These are phyloP conservation scores for Tiliqua scincoides DNA, from an alignment of 2,113 vertebrate genomes.

Conservation along the genomic window DNA sequence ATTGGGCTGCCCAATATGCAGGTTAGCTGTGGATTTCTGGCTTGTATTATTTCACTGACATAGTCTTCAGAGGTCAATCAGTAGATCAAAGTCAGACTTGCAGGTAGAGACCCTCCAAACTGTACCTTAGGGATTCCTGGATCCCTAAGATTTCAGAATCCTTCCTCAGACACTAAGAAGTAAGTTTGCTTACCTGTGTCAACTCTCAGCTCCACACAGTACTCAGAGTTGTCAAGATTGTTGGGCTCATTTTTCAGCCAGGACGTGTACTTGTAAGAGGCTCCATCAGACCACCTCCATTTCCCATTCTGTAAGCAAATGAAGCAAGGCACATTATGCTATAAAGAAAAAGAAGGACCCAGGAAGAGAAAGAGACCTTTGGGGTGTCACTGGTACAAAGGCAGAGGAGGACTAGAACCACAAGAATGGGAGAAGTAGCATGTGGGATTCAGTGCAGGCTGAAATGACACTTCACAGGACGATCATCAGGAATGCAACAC, in stretches of 20 bases:
- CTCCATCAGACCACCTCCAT: slow-evolving; percentile 22
- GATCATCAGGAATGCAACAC: neutral
- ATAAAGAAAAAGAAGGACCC: neutral
- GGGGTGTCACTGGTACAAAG: neutral
- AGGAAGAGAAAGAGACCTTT: neutral
- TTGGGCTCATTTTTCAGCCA: slow-evolving; percentile 10
- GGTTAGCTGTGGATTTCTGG: too few species aligned
- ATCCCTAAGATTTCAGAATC: neutral
- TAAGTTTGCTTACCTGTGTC: neutral
- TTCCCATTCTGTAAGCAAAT: neutral
- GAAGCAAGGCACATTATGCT: neutral
- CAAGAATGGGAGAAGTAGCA: neutral
- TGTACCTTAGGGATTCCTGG: neutral
- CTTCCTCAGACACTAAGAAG: neutral
- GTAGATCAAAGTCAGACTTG: neutral
- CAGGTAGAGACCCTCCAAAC: neutral
- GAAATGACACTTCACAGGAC: too few species aligned
- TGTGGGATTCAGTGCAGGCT: neutral
- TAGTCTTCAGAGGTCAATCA: neutral
- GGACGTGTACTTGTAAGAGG: slow-evolving; percentile 13
- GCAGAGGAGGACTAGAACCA: too few species aligned
- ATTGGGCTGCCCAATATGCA: too few species aligned
- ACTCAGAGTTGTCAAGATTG: neutral
- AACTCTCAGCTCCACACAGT: neutral
- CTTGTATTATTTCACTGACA: too few species aligned